Evolutionary conservation across 2,113 vertebrate species (phyloP).

Genomic region (Melospiza melodia): DNA sequence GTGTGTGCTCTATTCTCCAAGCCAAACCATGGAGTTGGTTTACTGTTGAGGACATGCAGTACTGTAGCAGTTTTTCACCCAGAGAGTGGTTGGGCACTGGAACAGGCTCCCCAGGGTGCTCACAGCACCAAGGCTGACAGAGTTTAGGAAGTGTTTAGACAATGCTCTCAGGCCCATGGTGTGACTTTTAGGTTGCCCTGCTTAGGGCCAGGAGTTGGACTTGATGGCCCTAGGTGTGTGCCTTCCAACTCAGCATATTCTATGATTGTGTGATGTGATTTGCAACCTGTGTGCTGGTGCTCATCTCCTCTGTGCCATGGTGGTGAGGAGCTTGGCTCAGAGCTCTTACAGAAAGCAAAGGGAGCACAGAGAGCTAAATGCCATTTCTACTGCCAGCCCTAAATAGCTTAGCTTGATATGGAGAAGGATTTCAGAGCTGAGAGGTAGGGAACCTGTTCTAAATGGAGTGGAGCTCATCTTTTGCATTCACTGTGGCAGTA

Average conservation of each 20-base stretch:
- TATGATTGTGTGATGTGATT: neutral
- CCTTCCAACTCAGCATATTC: neutral
- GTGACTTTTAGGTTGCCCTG: neutral
- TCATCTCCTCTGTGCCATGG: neutral
- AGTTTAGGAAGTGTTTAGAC: neutral
- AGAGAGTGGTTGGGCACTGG: fast-evolving
- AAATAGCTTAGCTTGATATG: neutral
- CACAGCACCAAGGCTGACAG: neutral
- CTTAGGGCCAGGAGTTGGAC: neutral
- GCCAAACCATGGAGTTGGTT: neutral
- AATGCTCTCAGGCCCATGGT: neutral
- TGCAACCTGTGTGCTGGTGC: neutral
- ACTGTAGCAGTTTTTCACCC: neutral
- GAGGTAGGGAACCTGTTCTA: neutral
- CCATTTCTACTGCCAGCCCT: neutral
- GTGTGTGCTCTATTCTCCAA: neutral
- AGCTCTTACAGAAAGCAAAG: neutral
- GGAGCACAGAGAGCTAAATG: neutral
- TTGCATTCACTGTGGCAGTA: neutral
- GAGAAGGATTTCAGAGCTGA: neutral
- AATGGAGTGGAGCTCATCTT: neutral
- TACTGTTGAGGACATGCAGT: neutral
- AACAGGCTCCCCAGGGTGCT: neutral
- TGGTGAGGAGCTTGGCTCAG: neutral
- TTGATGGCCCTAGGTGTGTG: neutral